Base-by-base conservation (phyloP, 2,888 invertebrate species). In the Ommatoiulus sabulosus region DNA sequence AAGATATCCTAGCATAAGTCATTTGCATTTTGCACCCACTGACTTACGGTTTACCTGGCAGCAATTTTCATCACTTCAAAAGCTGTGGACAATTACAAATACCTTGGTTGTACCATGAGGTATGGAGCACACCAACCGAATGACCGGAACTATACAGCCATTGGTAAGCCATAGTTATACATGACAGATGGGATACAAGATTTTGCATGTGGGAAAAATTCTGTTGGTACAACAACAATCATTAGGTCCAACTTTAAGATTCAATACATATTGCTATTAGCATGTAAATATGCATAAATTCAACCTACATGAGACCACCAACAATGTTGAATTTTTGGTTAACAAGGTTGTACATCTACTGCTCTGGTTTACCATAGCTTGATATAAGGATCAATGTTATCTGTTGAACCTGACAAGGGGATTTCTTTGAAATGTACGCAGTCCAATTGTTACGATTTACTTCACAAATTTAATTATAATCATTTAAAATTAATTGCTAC, bases 11-110 rank as follows among this genome's bases (percentile, higher is more conserved):
- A 72, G 72, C 4, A 72, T 72, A 72, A 72, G 72, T 72, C 24
- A 72, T 72, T 72, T 72, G 72, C 72, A 72, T 63, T 72, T 72
- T 72, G 20, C 72, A 72, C 72, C 20, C 72, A 85, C 35, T 85
- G 85, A 85, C 44, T 44, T 20, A 46, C 85, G 44, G 85, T 85
- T 85, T 85, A 85, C 85, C 85, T 46, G 44, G 46, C 85, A 85
- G 85, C 85, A 85, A 85, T 85, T 85, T 85, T 85, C 85, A 85
- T 85, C 85, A 85, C 85, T 10, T 85, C 85, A 85, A 85, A 85
- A 46, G 85, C 44, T 44, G 85, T 85, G 85, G 85, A 85, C 85
- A 85, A 44, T 85, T 85, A 46, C 85, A 85, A 85, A 85, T 85
- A 85, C 20, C 85, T 85, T 85, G 85, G 85, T 44, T 85, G 85